A percentile compares a stretch with the other conserved stretches of the same genome.
phyloP scores from a whole-genome alignment of 2,113 vertebrate species.

The Hystrix brachyura region DNA sequence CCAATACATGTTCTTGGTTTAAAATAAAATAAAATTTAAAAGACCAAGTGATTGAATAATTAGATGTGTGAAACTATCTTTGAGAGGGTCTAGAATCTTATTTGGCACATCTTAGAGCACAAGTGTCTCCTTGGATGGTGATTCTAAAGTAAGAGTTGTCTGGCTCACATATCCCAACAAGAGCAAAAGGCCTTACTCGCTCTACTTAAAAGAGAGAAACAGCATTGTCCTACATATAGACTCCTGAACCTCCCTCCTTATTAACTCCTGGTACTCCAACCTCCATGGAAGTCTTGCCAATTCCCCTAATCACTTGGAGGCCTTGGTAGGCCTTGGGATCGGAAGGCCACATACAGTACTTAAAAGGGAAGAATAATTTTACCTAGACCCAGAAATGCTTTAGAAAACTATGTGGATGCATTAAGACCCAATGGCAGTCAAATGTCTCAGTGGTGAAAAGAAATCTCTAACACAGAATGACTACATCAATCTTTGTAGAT shows the following conservation, averaged over 20 bases:
- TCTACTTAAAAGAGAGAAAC: not conserved
- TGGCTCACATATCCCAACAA: not conserved
- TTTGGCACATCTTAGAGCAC: not conserved
- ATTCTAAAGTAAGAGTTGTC: not conserved
- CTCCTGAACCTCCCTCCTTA: not conserved
- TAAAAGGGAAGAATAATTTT: conserved; percentile 60
- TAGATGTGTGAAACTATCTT: not conserved
- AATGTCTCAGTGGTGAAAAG: conserved; percentile 62
- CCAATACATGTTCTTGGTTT: no score
- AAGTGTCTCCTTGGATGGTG: not conserved
- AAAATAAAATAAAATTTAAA: no score
- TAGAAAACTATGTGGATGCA: conserved; percentile 56
- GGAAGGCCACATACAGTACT: conserved; percentile 45
- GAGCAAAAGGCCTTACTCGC: not conserved
- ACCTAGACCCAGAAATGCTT: not conserved
- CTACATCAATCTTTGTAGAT: conserved; percentile 71
- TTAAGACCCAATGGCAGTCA: conserved; percentile 61
- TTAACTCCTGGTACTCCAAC: not conserved
- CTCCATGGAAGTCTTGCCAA: conserved; percentile 14
- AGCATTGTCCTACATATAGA: not conserved
- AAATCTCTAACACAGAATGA: conserved; percentile 45
- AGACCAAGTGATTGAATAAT: not conserved
- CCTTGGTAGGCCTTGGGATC: not conserved
- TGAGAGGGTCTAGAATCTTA: not conserved
- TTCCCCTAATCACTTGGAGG: not conserved